Conservation (phyloP, 2,888 invertebrate species). For the Gasteruption jaculator region DNA sequence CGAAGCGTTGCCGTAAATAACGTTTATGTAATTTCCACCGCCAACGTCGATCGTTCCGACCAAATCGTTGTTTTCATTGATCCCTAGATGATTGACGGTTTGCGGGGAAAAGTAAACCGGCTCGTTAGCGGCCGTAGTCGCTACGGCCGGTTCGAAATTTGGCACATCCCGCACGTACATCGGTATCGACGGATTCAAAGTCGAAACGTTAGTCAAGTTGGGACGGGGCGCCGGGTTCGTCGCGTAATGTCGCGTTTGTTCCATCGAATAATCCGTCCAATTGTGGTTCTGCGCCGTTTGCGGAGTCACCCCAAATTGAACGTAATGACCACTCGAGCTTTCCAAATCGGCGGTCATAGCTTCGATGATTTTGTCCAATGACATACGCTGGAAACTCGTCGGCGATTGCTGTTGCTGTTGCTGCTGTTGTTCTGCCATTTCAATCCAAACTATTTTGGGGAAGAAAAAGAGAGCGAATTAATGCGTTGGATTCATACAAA, state of each 20-base stretch:
- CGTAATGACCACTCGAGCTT: slow-evolving; percentile 57
- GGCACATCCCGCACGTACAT: slow-evolving; percentile 38
- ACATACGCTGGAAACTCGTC: slow-evolving; percentile 40
- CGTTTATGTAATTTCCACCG: slow-evolving; percentile 50
- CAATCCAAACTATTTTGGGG: too few species aligned
- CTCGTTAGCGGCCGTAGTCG: slow-evolving; percentile 33
- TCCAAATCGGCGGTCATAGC: slow-evolving; percentile 60
- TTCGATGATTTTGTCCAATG: slow-evolving; percentile 58
- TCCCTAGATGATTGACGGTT: slow-evolving; percentile 42
- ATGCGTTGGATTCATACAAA: too few species aligned
- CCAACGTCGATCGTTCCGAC: slow-evolving; percentile 50
- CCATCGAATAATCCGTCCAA: slow-evolving; percentile 43
- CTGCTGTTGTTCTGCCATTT: slow-evolving; percentile 39
- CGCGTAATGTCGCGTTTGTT: slow-evolving; percentile 36
- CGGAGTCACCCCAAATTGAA: slow-evolving; percentile 54
- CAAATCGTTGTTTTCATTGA: slow-evolving; percentile 45
- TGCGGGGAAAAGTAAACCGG: slow-evolving; percentile 43
- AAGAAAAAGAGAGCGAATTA: too few species aligned
- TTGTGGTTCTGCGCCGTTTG: slow-evolving; percentile 39
- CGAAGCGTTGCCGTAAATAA: slow-evolving; percentile 45
- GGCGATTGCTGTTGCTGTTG: slow-evolving; percentile 35
- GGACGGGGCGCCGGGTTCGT: slow-evolving; percentile 28
- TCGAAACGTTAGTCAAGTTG: slow-evolving; percentile 22
- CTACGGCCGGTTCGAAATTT: slow-evolving; percentile 28
- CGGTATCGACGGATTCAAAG: slow-evolving; percentile 30